Conservation (phyloP, 2,113 vertebrate species). For the Tenrec ecaudatus region DNA sequence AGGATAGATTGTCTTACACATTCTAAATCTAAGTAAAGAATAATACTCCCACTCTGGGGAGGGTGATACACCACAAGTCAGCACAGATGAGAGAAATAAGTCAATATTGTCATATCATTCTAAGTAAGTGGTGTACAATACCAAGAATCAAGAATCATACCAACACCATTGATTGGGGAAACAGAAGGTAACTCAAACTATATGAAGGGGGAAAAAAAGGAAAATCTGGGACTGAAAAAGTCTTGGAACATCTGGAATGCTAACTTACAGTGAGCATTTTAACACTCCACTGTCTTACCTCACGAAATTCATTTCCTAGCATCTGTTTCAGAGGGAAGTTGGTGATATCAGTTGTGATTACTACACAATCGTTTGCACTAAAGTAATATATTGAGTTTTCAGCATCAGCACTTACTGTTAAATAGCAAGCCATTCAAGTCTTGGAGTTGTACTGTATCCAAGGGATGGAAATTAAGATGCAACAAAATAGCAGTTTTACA, state of each 20-base stretch:
- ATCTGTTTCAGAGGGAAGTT: slow-evolving; percentile 83
- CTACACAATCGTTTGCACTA: slow-evolving; percentile 70
- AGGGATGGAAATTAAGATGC: slow-evolving; percentile 54
- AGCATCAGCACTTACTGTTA: slow-evolving; percentile 73
- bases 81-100: slow-evolving; percentile 45
- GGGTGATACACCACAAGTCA: background rate
- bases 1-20: slow-evolving; percentile 46
- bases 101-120: background rate
- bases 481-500: slow-evolving; percentile 70
- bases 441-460: slow-evolving; percentile 51
- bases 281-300: slow-evolving; percentile 78
- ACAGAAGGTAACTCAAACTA: slow-evolving; percentile 41
- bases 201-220: background rate
- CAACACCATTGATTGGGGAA: slow-evolving; percentile 28
- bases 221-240: slow-evolving; percentile 16
- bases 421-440: slow-evolving; percentile 78
- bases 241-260: slow-evolving; percentile 71
- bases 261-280: slow-evolving; percentile 77
- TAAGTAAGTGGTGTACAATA: background rate
- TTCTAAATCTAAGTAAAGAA: slow-evolving; percentile 58
- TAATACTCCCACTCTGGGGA: slow-evolving; percentile 45
- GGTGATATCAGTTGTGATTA: slow-evolving; percentile 78
- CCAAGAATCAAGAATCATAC: slow-evolving; percentile 21
- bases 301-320: slow-evolving; percentile 82
- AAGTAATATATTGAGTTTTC: slow-evolving; percentile 77